phyloP scores from a whole-genome alignment of 2,888 invertebrate species.

The Xestia xanthographa region DNA sequence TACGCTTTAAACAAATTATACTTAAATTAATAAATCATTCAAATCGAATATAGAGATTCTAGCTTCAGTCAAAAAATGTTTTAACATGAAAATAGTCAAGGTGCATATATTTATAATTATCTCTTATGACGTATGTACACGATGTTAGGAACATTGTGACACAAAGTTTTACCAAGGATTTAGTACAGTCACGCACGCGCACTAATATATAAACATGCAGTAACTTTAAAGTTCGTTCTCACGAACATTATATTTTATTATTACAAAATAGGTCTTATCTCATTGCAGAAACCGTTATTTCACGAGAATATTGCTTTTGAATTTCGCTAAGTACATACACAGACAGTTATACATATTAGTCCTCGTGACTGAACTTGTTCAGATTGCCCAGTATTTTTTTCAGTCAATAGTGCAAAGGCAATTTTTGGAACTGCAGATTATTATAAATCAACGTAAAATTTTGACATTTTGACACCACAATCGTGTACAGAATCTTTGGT shows the following conservation, averaged over 20 bases:
- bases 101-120: neutral
- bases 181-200: neutral
- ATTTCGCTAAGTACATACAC: too few relatives aligned
- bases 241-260: neutral
- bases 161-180: neutral
- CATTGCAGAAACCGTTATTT: neutral
- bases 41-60: conserved; percentile 5
- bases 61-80: conserved; percentile 23
- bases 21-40: conserved; percentile 4
- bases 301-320: too few relatives aligned
- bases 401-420: neutral
- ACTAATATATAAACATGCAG: neutral
- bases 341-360: too few relatives aligned
- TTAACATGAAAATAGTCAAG: neutral
- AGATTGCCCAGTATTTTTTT: neutral
- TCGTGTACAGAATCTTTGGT: neutral
- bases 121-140: too few relatives aligned
- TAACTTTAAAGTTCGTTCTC: neutral
- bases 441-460: neutral
- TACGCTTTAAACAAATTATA: neutral
- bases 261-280: neutral
- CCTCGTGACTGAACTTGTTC: too few relatives aligned
- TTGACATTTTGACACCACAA: neutral
- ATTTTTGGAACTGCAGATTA: neutral
- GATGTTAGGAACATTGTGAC: neutral